Percentiles rank a stretch among this genome's conserved stretches.
phyloP scores from a whole-genome alignment of 2,888 invertebrate genomes.

The Acanthosepion pharaonis region DNA sequence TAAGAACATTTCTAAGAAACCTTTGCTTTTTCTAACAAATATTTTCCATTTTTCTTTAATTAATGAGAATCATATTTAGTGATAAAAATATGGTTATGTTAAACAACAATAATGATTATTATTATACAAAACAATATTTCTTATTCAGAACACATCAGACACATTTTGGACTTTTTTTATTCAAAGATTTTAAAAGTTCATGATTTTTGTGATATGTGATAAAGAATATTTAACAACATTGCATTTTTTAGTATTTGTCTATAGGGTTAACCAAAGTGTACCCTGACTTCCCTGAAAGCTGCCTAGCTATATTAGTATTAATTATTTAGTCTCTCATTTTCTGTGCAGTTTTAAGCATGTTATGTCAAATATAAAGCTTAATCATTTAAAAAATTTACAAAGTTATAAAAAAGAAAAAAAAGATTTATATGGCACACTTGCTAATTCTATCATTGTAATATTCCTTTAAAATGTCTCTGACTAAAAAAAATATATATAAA shows the following conservation, averaged over 20 bases:
- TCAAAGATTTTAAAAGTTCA: background rate
- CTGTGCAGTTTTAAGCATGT: constrained; percentile 33
- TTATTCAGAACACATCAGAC: constrained; percentile 23
- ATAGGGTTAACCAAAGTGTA: background rate
- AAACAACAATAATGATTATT: background rate
- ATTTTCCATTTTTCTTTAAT: constrained; percentile 24
- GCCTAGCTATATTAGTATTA: background rate
- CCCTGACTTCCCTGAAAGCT: constrained; percentile 1
- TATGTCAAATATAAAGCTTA: background rate
- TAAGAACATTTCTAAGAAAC: constrained; percentile 33
- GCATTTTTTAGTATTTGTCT: constrained; percentile 1
- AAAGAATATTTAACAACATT: constrained; percentile 5
- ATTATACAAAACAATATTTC: constrained; percentile 20
- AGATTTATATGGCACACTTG: constrained; percentile 33
- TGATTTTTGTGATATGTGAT: constrained; percentile 33
- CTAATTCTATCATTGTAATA: background rate
- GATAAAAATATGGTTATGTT: constrained; percentile 6
- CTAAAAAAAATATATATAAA: background rate
- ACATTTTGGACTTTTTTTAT: constrained; percentile 11
- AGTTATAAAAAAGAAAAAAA: background rate
- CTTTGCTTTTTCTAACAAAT: constrained; percentile 13
- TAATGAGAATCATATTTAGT: constrained; percentile 13
- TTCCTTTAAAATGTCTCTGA: background rate
- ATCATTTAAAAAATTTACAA: background rate
- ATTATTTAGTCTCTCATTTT: constrained; percentile 5